Evolutionary conservation across 2,797 vertebrate genomes (phyloP).

Genomic region (Scolopax rusticola): DNA sequence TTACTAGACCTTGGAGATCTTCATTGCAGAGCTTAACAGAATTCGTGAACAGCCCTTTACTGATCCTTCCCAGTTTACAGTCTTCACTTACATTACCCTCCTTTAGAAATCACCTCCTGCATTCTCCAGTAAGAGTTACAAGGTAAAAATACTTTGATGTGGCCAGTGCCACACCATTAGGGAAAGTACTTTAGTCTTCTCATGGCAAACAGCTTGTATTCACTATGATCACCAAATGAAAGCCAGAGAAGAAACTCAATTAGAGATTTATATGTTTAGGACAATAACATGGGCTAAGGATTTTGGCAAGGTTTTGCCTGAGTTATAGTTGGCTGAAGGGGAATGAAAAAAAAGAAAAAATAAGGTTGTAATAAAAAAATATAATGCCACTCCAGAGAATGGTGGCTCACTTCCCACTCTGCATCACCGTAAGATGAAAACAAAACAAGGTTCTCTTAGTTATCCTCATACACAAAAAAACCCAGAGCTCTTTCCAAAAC

Average conservation of each 20-base stretch:
- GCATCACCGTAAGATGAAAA: constrained; percentile 11
- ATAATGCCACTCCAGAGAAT: not conserved
- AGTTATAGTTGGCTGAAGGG: not conserved
- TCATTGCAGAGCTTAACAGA: not conserved
- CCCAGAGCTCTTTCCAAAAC: constrained; percentile 2
- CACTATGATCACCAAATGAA: not conserved
- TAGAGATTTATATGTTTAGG: not conserved
- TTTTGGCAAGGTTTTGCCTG: constrained; percentile 6
- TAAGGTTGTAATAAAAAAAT: not conserved
- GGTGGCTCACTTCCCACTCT: constrained; percentile 16
- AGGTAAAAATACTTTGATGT: not conserved
- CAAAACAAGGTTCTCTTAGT: not conserved
- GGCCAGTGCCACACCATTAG: not conserved
- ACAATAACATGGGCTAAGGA: not conserved
- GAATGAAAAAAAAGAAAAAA: not conserved
- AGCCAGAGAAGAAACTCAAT: not conserved
- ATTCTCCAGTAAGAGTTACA: not conserved
- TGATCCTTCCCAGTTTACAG: not conserved
- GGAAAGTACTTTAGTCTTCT: not conserved
- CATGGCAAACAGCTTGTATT: not conserved
- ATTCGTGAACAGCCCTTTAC: not conserved
- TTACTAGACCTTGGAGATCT: not conserved
- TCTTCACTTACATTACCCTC: not conserved
- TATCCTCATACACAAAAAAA: constrained; percentile 8
- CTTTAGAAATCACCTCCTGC: not conserved